These are phyloP conservation scores for Poecilia velifera DNA, from an alignment of 2,797 vertebrate species.

Conservation along the genomic window DNA sequence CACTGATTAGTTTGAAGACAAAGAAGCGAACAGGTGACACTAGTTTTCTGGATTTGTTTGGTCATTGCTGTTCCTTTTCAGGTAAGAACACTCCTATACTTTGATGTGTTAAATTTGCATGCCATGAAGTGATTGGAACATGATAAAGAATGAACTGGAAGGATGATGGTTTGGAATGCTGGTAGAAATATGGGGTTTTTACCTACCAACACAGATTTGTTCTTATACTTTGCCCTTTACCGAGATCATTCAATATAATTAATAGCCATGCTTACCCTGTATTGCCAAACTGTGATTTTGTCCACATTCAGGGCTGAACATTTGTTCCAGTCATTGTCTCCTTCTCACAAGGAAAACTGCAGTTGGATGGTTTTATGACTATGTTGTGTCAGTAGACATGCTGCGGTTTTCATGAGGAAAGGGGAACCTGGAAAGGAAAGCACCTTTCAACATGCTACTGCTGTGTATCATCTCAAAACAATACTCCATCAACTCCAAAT, in stretches of 20 bases:
- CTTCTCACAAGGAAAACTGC: neutral
- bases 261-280: neutral
- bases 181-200: neutral
- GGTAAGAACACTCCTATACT: neutral
- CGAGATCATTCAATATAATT: neutral
- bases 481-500: constrained; percentile 46
- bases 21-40: neutral
- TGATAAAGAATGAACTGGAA: neutral
- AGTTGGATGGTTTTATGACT: neutral
- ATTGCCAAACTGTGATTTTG: neutral
- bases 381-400: neutral
- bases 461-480: constrained; percentile 31
- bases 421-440: neutral
- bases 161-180: neutral
- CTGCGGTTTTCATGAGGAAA: neutral
- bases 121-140: neutral
- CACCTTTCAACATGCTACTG: neutral
- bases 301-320: neutral
- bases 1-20: neutral
- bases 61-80: neutral
- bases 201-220: neutral
- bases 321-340: neutral
- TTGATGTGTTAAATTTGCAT: neutral
- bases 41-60: neutral
- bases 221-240: neutral